phyloP scores from a whole-genome alignment of 1,140 invertebrate species.

The Uloborus diversus region DNA sequence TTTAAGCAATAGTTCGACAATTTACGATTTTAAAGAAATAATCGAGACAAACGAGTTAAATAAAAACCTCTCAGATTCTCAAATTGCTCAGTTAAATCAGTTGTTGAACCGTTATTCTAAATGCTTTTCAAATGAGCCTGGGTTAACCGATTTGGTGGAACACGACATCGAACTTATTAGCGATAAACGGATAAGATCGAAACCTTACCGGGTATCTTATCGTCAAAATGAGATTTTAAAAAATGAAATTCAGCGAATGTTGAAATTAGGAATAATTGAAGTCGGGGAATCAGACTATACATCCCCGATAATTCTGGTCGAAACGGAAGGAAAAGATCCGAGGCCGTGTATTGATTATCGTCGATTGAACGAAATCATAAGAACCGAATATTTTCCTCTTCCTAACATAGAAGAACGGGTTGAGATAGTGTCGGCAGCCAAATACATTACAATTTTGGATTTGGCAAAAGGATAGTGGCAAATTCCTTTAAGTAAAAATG shows the following conservation, averaged over 20 bases:
- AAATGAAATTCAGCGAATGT: conserved; percentile 12
- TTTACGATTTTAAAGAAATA: background rate
- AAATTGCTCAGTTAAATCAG: background rate
- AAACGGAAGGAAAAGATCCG: conserved; percentile 9
- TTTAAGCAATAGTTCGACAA: background rate
- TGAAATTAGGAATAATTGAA: conserved; percentile 11
- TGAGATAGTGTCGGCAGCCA: background rate
- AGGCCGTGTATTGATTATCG: conserved; percentile 4
- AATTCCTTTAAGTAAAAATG: background rate
- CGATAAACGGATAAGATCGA: background rate
- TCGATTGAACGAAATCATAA: background rate
- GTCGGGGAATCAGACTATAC: conserved; percentile 20
- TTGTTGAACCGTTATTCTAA: background rate
- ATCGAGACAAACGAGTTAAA: background rate
- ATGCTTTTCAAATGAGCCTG: conserved; percentile 19
- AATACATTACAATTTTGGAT: conserved; percentile 1
- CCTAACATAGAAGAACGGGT: conserved; percentile 25
- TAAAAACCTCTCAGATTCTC: no score
- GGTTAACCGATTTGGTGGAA: conserved; percentile 11
- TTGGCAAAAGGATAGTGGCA: conserved; percentile 17
- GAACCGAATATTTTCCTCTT: background rate
- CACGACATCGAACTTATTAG: conserved; percentile 9
- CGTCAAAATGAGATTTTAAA: conserved; percentile 9
- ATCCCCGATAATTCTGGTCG: background rate
- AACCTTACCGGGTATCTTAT: background rate